A percentile compares a stretch with the other conserved stretches of the same genome.
These are phyloP conservation scores for Gadopsis marmoratus DNA, from an alignment of 2,797 vertebrate species.

Conservation along the genomic window DNA sequence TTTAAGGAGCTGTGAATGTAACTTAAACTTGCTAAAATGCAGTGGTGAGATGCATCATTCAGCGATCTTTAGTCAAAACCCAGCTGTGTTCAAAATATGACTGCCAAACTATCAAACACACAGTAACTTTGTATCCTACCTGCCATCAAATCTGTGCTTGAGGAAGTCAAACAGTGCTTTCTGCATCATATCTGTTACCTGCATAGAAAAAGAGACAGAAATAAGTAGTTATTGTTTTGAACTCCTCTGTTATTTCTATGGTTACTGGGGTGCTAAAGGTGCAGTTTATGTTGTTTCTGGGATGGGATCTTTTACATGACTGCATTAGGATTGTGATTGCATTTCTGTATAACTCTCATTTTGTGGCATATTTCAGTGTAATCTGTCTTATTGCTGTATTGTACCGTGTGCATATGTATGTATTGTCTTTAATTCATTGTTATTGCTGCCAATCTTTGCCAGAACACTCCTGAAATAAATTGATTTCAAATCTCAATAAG, in stretches of 20 bases:
- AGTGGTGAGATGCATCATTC: not conserved
- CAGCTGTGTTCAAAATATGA: not conserved
- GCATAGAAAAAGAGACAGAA: constrained; percentile 54
- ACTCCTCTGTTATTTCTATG: not conserved
- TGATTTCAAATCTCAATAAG: too few relatives aligned
- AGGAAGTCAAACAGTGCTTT: constrained; percentile 99
- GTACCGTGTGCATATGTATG: too few relatives aligned
- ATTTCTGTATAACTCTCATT: not conserved
- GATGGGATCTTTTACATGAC: not conserved
- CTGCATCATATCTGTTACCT: constrained; percentile 99
- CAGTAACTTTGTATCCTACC: constrained; percentile 84
- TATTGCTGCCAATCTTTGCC: not conserved
- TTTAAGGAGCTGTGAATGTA: not conserved
- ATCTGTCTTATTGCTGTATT: not conserved
- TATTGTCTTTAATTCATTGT: not conserved
- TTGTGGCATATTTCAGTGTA: not conserved
- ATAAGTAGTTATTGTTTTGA: not conserved
- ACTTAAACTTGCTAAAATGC: not conserved
- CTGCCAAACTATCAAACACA: not conserved
- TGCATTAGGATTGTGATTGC: not conserved
- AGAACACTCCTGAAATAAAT: too few relatives aligned
- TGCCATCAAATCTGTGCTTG: constrained; percentile 99
- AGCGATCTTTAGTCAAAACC: not conserved
- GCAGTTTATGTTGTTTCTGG: not conserved
- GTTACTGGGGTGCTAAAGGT: not conserved